Evolutionary conservation across 2,888 invertebrate species (phyloP).

Genomic region (Drosophila silvestris): DNA sequence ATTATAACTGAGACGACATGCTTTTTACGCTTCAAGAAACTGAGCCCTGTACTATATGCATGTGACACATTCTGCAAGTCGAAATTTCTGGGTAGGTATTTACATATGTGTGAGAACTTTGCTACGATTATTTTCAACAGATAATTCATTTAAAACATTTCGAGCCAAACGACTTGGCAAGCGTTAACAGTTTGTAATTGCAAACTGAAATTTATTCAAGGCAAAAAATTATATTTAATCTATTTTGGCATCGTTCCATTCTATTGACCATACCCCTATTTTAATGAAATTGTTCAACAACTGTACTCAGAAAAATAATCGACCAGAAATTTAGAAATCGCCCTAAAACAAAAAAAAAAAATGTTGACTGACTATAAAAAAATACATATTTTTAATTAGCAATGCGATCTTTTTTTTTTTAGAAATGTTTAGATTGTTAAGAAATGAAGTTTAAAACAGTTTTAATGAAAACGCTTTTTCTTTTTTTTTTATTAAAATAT

Average conservation of each 20-base stretch:
- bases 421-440: neutral
- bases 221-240: neutral
- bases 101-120: no score
- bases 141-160: neutral
- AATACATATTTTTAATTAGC: no score
- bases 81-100: neutral
- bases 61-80: neutral
- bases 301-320: neutral
- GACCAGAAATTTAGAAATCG: neutral
- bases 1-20: no score
- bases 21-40: conserved; percentile 1
- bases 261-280: neutral
- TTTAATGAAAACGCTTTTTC: neutral
- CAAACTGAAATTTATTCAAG: neutral
- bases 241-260: neutral
- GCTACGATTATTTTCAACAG: neutral
- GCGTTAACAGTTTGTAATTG: conserved; percentile 12
- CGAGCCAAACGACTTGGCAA: neutral
- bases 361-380: no score
- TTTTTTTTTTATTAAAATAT: neutral
- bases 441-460: neutral
- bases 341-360: no score
- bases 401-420: no score
- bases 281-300: neutral
- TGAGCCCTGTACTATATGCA: conserved; percentile 1